phyloP scores from a whole-genome alignment of 2,888 invertebrate genomes.

The Lapara coniferarum region DNA sequence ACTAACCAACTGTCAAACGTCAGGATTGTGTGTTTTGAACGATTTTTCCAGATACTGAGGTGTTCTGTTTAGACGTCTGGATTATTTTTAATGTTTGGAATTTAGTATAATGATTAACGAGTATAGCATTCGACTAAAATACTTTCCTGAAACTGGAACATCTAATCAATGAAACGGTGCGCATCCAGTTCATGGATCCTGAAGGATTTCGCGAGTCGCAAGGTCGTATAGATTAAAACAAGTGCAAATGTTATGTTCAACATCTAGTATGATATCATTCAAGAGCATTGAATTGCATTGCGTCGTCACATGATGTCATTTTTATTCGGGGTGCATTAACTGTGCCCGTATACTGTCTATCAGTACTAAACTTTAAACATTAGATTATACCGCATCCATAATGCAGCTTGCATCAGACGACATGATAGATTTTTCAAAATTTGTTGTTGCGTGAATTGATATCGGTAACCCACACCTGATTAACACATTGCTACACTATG shows the following conservation, averaged over 20 bases:
- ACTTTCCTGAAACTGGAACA: neutral
- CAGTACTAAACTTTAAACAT: neutral
- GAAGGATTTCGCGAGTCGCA: conserved; percentile 13
- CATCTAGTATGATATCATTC: conserved; percentile 51
- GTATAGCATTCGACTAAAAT: no score
- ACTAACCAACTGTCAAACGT: conserved; percentile 52
- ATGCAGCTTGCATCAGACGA: no score
- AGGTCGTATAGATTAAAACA: conserved; percentile 22
- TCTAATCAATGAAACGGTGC: conserved; percentile 1
- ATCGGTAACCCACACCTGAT: neutral
- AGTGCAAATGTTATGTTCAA: conserved; percentile 12
- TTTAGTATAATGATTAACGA: neutral
- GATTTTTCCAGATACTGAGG: neutral
- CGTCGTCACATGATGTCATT: conserved; percentile 55
- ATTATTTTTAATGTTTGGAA: neutral
- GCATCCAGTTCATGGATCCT: conserved; percentile 7
- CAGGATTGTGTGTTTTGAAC: conserved; percentile 37
- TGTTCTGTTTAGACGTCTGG: neutral
- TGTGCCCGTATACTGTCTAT: conserved; percentile 5
- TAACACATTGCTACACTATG: neutral
- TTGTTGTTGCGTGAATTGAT: neutral
- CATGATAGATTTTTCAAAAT: neutral
- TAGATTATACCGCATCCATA: neutral
- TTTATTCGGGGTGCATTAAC: conserved; percentile 39
- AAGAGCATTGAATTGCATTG: conserved; percentile 49